Evolutionary conservation across 1,140 invertebrate genomes (phyloP).

Genomic region (Maconellicoccus hirsutus): DNA sequence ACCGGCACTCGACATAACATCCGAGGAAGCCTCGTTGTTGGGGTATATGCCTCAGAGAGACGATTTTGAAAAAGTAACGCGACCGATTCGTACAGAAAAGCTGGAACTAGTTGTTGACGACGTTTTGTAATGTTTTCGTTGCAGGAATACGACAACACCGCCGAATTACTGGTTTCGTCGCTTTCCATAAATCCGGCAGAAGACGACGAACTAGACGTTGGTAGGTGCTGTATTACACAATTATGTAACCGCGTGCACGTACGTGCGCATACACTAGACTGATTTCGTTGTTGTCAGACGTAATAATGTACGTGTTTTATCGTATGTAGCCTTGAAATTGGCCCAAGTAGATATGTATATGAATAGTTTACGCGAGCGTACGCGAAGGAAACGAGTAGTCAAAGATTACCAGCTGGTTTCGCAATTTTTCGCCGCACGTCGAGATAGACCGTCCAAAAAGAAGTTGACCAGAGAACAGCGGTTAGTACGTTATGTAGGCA

Average conservation of each 20-base stretch:
- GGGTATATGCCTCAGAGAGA: slow-evolving; percentile 93
- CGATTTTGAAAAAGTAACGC: slow-evolving; percentile 79
- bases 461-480: slow-evolving; percentile 61
- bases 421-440: slow-evolving; percentile 54
- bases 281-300: too few relatives aligned
- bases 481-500: too few relatives aligned
- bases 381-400: slow-evolving; percentile 73
- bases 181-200: slow-evolving; percentile 61
- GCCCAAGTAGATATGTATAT: slow-evolving; percentile 83
- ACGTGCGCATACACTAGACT: too few relatives aligned
- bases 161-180: slow-evolving; percentile 75
- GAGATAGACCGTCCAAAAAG: slow-evolving; percentile 36
- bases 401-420: slow-evolving; percentile 74
- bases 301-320: too few relatives aligned
- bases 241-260: slow-evolving; percentile 33
- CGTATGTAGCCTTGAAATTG: slow-evolving; percentile 48
- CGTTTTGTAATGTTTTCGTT: slow-evolving; percentile 35
- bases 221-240: too few relatives aligned
- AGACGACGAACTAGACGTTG: slow-evolving; percentile 80
- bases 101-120: too few relatives aligned
- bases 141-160: slow-evolving; percentile 82
- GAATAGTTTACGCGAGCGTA: slow-evolving; percentile 67
- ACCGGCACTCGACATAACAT: slow-evolving; percentile 62
- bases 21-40: slow-evolving; percentile 67
- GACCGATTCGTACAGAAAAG: too few relatives aligned